These are phyloP conservation scores for Donacobius atricapilla DNA, from an alignment of 2,113 vertebrate species.

Conservation along the genomic window DNA sequence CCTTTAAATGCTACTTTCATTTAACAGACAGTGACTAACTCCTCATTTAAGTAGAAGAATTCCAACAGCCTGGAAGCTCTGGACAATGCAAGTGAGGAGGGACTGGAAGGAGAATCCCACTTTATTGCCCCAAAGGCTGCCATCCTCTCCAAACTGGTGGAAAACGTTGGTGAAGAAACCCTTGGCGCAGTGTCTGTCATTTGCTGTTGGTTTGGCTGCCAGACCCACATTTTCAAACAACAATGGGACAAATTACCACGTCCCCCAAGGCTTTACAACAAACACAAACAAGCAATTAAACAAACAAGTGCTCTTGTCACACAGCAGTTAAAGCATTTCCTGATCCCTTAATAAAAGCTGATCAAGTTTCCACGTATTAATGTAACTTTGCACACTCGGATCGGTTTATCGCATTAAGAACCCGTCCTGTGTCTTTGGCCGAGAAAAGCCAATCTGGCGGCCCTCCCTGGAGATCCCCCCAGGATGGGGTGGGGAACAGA, in stretches of 20 bases:
- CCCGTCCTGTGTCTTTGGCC: slow-evolving; percentile 4
- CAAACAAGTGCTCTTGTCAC: slow-evolving; percentile 37
- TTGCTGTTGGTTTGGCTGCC: background rate
- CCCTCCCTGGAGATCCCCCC: slow-evolving; percentile 29
- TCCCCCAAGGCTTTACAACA: slow-evolving; percentile 1
- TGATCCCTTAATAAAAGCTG: slow-evolving; percentile 8
- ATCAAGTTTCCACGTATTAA: slow-evolving; percentile 25
- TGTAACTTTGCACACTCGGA: background rate
- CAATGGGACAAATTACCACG: background rate
- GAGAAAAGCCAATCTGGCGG: slow-evolving; percentile 12
- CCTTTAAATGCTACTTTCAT: background rate
- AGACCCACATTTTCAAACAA: slow-evolving; percentile 23
- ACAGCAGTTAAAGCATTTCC: slow-evolving; percentile 25
- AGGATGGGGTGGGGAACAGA: slow-evolving; percentile 3
- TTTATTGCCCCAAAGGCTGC: background rate
- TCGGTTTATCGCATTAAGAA: background rate
- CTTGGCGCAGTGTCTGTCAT: background rate
- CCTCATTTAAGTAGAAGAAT: background rate
- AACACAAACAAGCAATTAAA: slow-evolving; percentile 50
- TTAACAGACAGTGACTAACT: background rate
- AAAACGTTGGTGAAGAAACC: background rate
- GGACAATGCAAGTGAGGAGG: background rate
- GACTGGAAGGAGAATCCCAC: background rate
- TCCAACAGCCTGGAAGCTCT: background rate
- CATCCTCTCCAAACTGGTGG: background rate